These are phyloP conservation scores for Ceyx cyanopectus DNA, from an alignment of 2,113 vertebrate species.

Conservation along the genomic window DNA sequence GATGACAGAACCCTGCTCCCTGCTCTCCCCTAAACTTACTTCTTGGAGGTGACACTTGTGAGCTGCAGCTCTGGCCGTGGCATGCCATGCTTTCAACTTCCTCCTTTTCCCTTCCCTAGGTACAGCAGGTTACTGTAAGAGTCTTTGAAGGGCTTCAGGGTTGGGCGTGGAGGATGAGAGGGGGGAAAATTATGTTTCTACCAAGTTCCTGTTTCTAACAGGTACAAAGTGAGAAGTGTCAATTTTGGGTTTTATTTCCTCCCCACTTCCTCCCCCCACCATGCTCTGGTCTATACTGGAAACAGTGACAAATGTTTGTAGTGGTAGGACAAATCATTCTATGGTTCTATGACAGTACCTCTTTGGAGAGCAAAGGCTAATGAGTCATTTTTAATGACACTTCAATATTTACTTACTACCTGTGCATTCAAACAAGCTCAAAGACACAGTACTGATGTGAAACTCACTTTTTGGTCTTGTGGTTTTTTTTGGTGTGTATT, in stretches of 20 bases:
- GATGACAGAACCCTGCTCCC: background rate
- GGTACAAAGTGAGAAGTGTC: background rate
- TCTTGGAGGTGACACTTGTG: background rate
- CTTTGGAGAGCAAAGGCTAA: background rate
- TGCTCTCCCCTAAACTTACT: background rate
- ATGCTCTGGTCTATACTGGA: background rate
- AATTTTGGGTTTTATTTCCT: background rate
- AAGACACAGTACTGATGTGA: background rate
- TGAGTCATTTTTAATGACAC: background rate
- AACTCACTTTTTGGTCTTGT: background rate
- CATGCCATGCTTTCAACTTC: background rate
- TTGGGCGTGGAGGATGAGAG: background rate
- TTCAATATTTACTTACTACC: slow-evolving; percentile 7
- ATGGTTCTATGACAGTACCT: background rate
- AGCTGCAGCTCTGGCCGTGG: background rate
- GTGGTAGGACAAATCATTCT: background rate
- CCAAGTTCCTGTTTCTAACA: background rate
- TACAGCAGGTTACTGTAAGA: background rate
- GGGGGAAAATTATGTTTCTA: background rate
- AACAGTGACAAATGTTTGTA: background rate
- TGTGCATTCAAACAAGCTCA: background rate
- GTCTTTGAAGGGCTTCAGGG: background rate
- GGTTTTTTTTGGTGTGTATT: no score
- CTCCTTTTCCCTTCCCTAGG: rapidly evolving
- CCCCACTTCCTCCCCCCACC: rapidly evolving